Percentiles rank a stretch among this genome's conserved stretches.
phyloP scores from a whole-genome alignment of 2,797 vertebrate genomes.

The Peromyscus eremicus region DNA sequence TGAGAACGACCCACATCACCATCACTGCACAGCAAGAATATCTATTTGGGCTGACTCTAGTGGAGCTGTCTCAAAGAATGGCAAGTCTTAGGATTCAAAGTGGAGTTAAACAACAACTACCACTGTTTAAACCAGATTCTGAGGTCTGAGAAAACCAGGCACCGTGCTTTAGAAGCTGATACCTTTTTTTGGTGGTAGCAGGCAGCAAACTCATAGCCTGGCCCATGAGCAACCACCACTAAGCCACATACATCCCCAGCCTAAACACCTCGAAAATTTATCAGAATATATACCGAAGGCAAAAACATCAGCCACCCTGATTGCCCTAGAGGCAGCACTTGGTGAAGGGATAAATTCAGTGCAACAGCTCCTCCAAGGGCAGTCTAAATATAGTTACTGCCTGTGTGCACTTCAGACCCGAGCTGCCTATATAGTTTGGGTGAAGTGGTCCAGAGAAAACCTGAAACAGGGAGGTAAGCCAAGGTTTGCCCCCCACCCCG shows the following conservation, averaged over 20 bases:
- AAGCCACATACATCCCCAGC: neutral
- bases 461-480: neutral
- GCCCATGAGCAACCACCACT: neutral
- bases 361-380: neutral
- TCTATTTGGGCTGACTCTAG: neutral
- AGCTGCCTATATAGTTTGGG: neutral
- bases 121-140: neutral
- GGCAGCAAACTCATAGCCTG: neutral
- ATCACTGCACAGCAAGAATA: neutral
- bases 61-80: neutral
- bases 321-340: neutral
- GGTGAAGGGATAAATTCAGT: neutral
- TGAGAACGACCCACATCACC: neutral
- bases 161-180: neutral
- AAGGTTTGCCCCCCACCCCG: neutral
- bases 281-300: neutral
- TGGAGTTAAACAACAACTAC: neutral
- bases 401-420: neutral
- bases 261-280: neutral
- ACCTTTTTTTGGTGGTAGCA: neutral
- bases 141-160: neutral
- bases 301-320: neutral
- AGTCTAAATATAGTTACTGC: neutral
- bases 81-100: neutral
- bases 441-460: constrained; percentile 31